Percentiles rank a stretch among this genome's conserved stretches.
These are phyloP conservation scores for Drosophila histrio DNA, from an alignment of 2,888 invertebrate genomes.

Conservation along the genomic window DNA sequence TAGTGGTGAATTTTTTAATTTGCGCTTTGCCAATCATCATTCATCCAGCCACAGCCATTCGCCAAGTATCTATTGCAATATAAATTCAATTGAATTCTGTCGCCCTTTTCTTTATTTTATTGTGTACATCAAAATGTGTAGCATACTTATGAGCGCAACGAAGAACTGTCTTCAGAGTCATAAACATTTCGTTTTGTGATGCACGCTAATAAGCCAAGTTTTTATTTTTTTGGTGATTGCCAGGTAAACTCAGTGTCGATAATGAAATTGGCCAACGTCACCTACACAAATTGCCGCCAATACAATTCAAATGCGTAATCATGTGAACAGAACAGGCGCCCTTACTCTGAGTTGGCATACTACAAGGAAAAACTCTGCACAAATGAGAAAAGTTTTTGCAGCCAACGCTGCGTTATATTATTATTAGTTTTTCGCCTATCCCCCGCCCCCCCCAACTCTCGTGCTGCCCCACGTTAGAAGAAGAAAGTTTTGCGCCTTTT, in stretches of 20 bases:
- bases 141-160: slow-evolving; percentile 3
- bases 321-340: slow-evolving; percentile 53
- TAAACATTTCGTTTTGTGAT: slow-evolving; percentile 35
- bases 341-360: neutral
- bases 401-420: slow-evolving; percentile 68
- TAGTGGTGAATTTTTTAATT: slow-evolving; percentile 64
- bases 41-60: slow-evolving; percentile 9
- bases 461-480: slow-evolving; percentile 13
- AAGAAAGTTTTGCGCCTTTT: slow-evolving; percentile 54
- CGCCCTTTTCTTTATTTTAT: slow-evolving; percentile 31
- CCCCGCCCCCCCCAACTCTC: neutral
- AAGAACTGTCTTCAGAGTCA: slow-evolving; percentile 4
- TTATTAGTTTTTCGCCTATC: slow-evolving; percentile 71
- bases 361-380: slow-evolving; percentile 41
- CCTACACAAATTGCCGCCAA: slow-evolving; percentile 45
- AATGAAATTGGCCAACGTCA: slow-evolving; percentile 53
- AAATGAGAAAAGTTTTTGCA: slow-evolving; percentile 78
- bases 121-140: slow-evolving; percentile 29
- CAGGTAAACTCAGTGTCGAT: slow-evolving; percentile 40
- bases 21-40: slow-evolving; percentile 66
- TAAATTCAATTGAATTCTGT: slow-evolving; percentile 60
- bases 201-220: slow-evolving; percentile 21
- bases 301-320: slow-evolving; percentile 75
- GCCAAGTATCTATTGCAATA: slow-evolving; percentile 52
- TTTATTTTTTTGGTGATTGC: slow-evolving; percentile 2